Evolutionary conservation across 2,113 vertebrate species (phyloP), one percentile per base, ranked within the genome.

Genomic region (Actenoides hombroni): DNA sequence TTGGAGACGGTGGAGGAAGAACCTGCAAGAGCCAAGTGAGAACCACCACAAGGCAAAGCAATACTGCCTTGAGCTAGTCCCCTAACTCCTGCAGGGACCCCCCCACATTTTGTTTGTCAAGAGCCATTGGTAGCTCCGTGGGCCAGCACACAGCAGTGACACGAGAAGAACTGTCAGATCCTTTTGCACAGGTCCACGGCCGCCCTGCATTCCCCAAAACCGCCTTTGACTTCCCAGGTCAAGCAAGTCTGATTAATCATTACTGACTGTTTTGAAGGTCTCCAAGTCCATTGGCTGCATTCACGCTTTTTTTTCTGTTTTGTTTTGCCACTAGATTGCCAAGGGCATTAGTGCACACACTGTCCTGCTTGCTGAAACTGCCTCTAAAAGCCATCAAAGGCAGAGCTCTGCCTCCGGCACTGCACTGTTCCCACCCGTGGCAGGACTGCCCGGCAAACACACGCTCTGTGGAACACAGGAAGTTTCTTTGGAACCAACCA

Each of bases 181-280:
- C 11, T 39, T 56, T 37, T 23, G 44, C 70, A 60, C n/a, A 18
- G 25, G 23, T 0, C 1, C 16, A 5, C 3, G 10, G 42, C 23
- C 71, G 18, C 35, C 7, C 35, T 44, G 48, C 63, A 35, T 48
- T 42, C 61, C 48, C 48, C 83, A 13, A 6, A 31, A 40, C 91
- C 70, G 71, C 67, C 54, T 37, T 42, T 74, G 56, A 20, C 64
- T 60, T 51, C 56, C 82, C 75, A 25, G 49, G 35, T 67, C 81
- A 10, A 44, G 40, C 63, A 26, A 37, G 11, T 9, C 71, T 89
- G 74, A 94, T 96, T 96, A 96, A 97, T 96, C 57, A 95, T 96
- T 96, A 16, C 12, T 11, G 53, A 6, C 54, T 37, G 19, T 78
- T 86, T 51, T 23, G 3, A 67, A 86, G 63, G 71, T 70, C 71